Conservation (phyloP, 1,140 invertebrate species). For the Cyphomyrmex costatus region DNA sequence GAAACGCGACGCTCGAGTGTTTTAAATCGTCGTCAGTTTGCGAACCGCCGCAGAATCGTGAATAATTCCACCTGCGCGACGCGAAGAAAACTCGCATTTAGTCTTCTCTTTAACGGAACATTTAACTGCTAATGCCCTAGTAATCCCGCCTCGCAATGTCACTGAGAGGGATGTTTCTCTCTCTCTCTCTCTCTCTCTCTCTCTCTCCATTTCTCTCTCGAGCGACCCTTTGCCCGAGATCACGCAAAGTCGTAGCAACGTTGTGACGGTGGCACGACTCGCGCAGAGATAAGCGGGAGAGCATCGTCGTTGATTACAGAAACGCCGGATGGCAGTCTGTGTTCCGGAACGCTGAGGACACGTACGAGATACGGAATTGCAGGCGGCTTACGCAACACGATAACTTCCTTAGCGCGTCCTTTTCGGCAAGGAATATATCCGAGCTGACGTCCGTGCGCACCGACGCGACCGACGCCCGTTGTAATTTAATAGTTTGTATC, state of each 20-base stretch:
- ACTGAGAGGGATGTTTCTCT: not conserved
- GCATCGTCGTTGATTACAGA: constrained; percentile 58
- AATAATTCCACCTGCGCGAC: constrained; percentile 38
- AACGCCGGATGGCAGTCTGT: constrained; percentile 34
- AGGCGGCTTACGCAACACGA: constrained; percentile 49
- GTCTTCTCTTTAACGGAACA: constrained; percentile 51
- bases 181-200: not conserved
- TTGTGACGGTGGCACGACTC: not conserved
- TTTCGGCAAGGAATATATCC: constrained; percentile 65
- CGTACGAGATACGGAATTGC: constrained; percentile 45
- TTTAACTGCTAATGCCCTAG: constrained; percentile 43
- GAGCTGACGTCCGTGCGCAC: constrained; percentile 58
- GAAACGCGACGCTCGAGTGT: constrained; percentile 14
- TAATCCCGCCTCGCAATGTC: constrained; percentile 44
- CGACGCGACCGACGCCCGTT: constrained; percentile 50
- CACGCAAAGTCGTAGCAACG: constrained; percentile 38
- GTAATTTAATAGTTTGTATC: constrained; percentile 73
- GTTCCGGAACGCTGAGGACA: constrained; percentile 38
- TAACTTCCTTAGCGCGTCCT: constrained; percentile 55
- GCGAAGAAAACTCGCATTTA: constrained; percentile 27
- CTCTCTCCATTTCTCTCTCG: not conserved
- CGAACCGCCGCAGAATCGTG: constrained; percentile 6
- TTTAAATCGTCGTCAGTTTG: constrained; percentile 29
- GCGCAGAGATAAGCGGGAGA: constrained; percentile 44
- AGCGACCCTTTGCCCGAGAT: constrained; percentile 44